Percentiles rank a stretch among this genome's conserved stretches.
These are phyloP conservation scores for Gandaritis pyraliata DNA, from an alignment of 2,888 invertebrate genomes.

Conservation along the genomic window DNA sequence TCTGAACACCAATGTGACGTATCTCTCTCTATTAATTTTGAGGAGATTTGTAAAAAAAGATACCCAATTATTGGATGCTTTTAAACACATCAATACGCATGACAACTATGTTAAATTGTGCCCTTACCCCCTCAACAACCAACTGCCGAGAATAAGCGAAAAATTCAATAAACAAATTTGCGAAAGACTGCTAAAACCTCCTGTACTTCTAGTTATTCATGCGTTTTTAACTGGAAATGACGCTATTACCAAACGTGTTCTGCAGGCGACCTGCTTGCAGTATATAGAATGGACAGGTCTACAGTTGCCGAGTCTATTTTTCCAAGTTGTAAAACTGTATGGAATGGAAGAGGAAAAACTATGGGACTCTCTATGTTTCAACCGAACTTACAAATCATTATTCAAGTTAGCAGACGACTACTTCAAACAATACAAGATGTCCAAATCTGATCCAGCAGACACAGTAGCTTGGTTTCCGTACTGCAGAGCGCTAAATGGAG, in stretches of 20 bases:
- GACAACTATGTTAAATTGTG: conserved; percentile 33
- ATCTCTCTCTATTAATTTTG: conserved; percentile 29
- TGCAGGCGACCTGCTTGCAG: conserved; percentile 31
- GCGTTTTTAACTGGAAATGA: conserved; percentile 30
- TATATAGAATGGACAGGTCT: conserved; percentile 36
- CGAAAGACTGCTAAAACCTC: not conserved
- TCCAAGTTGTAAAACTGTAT: conserved; percentile 30
- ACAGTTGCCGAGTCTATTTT: conserved; percentile 33
- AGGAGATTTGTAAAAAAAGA: conserved; percentile 28
- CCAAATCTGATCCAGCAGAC: conserved; percentile 17
- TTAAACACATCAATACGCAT: conserved; percentile 24
- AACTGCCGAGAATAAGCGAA: conserved; percentile 18
- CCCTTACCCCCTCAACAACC: conserved; percentile 24
- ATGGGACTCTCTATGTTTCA: conserved; percentile 25
- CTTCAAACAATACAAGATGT: conserved; percentile 21
- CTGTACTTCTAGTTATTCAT: conserved; percentile 22
- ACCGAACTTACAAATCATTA: not conserved
- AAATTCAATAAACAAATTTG: not conserved
- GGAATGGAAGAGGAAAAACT: conserved; percentile 22
- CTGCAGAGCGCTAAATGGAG: conserved; percentile 21
- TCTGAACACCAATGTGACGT: conserved; percentile 32
- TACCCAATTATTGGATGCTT: conserved; percentile 15
- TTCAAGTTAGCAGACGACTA: conserved; percentile 20
- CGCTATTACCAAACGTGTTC: conserved; percentile 25
- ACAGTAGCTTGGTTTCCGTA: conserved; percentile 31